Evolutionary conservation across 2,888 invertebrate species (phyloP).

Genomic region (Octonoba sinensis): DNA sequence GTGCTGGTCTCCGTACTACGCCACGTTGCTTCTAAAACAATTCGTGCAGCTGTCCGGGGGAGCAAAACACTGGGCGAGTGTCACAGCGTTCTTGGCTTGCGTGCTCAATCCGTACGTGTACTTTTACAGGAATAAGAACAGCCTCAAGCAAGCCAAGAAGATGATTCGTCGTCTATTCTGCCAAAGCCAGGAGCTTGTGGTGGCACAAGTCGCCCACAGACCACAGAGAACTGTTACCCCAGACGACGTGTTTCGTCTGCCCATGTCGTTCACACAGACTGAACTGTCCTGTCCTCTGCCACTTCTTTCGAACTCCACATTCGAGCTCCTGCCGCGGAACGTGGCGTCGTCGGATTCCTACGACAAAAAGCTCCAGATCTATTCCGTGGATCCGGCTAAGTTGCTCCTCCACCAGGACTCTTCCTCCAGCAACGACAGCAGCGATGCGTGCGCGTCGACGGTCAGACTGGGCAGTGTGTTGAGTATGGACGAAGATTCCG

Average conservation of each 20-base stretch:
- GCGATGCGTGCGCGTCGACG: constrained; percentile 26
- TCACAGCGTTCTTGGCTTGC: constrained; percentile 76
- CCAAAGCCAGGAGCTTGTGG: neutral
- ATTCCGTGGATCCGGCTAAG: constrained; percentile 24
- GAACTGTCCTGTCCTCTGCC: constrained; percentile 13
- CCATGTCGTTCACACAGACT: constrained; percentile 25
- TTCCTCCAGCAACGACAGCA: constrained; percentile 48
- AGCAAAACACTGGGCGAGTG: neutral
- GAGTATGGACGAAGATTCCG: constrained; percentile 27
- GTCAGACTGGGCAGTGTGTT: constrained; percentile 22
- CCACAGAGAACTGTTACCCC: neutral
- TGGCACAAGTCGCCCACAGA: neutral
- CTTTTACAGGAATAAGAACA: constrained; percentile 80
- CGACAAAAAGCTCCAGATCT: neutral
- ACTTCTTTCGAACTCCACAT: neutral
- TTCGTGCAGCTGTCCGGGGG: neutral
- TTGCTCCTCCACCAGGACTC: constrained; percentile 49
- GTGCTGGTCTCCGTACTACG: constrained; percentile 75
- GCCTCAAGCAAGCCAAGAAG: constrained; percentile 74
- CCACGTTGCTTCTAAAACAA: constrained; percentile 71
- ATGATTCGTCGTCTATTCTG: neutral
- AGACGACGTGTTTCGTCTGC: constrained; percentile 19
- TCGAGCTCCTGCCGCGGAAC: neutral
- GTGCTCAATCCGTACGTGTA: constrained; percentile 83
- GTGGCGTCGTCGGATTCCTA: neutral